phyloP scores from a whole-genome alignment of 2,888 invertebrate genomes.

The Smittia aterrima region DNA sequence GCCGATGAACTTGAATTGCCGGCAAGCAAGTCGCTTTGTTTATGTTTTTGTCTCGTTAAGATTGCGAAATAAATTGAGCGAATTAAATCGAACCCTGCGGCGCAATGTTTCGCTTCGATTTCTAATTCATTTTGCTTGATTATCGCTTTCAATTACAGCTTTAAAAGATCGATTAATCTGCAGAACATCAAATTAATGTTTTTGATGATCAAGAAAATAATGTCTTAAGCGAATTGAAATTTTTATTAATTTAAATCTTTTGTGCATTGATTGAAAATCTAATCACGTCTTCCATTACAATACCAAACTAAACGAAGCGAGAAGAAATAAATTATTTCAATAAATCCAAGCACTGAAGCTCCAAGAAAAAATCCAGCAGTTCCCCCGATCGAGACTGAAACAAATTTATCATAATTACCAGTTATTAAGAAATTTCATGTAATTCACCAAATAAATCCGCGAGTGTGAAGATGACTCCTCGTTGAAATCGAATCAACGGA shows the following conservation, averaged over 20 bases:
- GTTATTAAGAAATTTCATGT: background rate
- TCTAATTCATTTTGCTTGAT: no score
- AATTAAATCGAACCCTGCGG: slow-evolving; percentile 36
- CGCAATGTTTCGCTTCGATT: background rate
- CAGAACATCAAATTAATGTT: no score
- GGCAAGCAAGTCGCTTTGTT: background rate
- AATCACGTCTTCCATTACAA: background rate
- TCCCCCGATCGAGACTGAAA: slow-evolving; percentile 72
- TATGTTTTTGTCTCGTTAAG: background rate
- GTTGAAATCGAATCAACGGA: slow-evolving; percentile 48
- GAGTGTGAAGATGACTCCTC: slow-evolving; percentile 51
- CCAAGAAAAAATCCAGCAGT: slow-evolving; percentile 76
- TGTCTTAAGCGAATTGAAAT: no score
- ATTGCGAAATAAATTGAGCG: slow-evolving; percentile 10
- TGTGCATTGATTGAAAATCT: no score
- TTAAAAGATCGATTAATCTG: no score
- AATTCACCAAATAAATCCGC: slow-evolving; percentile 51
- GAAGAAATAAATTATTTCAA: slow-evolving; percentile 71
- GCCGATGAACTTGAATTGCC: background rate
- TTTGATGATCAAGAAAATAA: no score
- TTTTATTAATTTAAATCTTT: no score
- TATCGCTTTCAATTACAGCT: no score
- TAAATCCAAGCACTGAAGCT: slow-evolving; percentile 72
- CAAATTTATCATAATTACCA: slow-evolving; percentile 37
- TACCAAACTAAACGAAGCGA: slow-evolving; percentile 65